Base-by-base conservation (phyloP, 2,797 vertebrate genomes). In the Neomorphus geoffroyi region DNA sequence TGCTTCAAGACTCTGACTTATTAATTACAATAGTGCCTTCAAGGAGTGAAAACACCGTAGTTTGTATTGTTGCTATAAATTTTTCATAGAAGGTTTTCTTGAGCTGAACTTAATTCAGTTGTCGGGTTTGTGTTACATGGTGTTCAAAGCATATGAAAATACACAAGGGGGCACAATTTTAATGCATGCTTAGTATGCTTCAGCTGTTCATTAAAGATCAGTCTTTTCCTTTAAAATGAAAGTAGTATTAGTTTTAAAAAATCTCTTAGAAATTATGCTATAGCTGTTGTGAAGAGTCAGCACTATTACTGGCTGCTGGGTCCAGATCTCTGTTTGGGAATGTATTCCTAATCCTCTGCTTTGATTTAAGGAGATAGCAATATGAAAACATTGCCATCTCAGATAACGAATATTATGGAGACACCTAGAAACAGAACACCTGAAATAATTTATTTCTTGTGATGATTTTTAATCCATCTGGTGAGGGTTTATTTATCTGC, bases 121-220 rank as follows among this genome's bases (percentile, higher is more conserved):
- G 77, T 43, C 50, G 46, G 9, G 15, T 43, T 91, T 84, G 67
- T 90, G 53, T 94, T 90, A 60, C 71, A 51, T 95, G 57, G 22
- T 57, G 37, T 94, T 97, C 67, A 94, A 85, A 95, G 78, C 61
- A 37, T 13, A 51, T 19, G 50, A 93, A 95, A 94, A 94, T 94
- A 94, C 94, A 96, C 96, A 94, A 92, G 95, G 78, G 91, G 86
- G 78, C 86, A 93, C 89, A 82, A 13, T 92, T 94, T 85, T 95
- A 95, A 96, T 95, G 53, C 60, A 10, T 81, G 58, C 46, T 93
- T 61, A 48, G 26, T 79, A 23, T 73, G 61, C 46, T 87, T 82
- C 93, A 89, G n/a, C 83, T 82, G 6, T 74, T 96, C 88, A 54
- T 92, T 94, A 77, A 90, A 88, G 85, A 85, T 18, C 3, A 6